Evolutionary conservation across 30 jellyfish, hydroid and myxozoan species (phyloP), one percentile per base, ranked within the genome.

Genomic region (Nemopilema nomurai): DNA sequence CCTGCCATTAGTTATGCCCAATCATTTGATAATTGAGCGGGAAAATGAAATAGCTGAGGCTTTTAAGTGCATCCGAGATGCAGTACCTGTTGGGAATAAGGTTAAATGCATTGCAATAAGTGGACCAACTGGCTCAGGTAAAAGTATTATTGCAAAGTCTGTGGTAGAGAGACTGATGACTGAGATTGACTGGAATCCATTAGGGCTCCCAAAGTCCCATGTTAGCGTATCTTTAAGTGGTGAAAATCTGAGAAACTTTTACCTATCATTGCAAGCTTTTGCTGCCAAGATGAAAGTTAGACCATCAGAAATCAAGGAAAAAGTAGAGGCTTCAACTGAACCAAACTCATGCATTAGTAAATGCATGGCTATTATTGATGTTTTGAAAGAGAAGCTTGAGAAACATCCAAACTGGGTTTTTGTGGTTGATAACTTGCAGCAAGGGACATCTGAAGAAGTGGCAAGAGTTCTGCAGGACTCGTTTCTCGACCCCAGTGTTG

Each of bases 391-490:
- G 23, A 76, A 67, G 49, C 64, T 95, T 9, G 74, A 79, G 30
- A 95, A 95, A 90, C 99, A 95, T 75, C 91, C 99, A 33, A 88
- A 92, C 53, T 95, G 99, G 99, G 91, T 95, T 29, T 41, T 95
- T 18, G 94, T 85, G 1, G 52, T 95, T 72, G 99, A 95, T 67
- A 87, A 90, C 81, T 67, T 95, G 84, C 97, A 84, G 81, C 82
- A 88, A 17, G 92, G 88, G 22, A 51, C 89, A 23, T 84, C 99
- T 6, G 84, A 83, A 18, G 90, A 91, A 24, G 74, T 95, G 1
- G 28, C 73, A 21, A 52, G 32, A 21, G 31, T 90, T 16, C 16
- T 95, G 17, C 63, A 86, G 21, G 85, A 76, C 16, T 52, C 91
- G 85, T 52, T 94, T 49, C 20, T 81, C 6, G 76, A 69, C 7